phyloP scores from a whole-genome alignment of 2,797 vertebrate species.

The Zenarchopterus dispar region DNA sequence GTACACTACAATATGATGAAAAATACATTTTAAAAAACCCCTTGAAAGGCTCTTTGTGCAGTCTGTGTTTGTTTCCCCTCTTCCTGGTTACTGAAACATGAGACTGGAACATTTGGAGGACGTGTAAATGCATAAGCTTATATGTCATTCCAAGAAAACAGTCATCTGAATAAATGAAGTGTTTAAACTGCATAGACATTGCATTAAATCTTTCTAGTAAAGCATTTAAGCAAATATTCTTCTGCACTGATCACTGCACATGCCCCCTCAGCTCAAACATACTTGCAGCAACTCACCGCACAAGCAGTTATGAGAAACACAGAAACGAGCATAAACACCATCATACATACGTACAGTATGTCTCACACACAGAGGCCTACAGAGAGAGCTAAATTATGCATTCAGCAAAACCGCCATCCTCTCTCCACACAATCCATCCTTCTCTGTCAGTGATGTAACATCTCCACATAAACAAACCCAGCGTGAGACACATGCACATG shows the following conservation, averaged over 20 bases:
- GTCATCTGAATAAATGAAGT: neutral
- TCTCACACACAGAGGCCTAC: conserved; percentile 35
- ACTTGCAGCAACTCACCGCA: neutral
- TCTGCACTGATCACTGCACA: neutral
- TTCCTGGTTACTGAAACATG: too few species aligned
- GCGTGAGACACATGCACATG: conserved; percentile 6
- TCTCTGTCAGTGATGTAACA: conserved; percentile 71
- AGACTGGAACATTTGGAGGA: too few species aligned
- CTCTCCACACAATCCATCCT: conserved; percentile 61
- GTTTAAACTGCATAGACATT: neutral
- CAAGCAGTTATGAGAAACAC: conserved; percentile 2
- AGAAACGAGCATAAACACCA: conserved; percentile 2
- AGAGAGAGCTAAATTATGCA: conserved; percentile 47
- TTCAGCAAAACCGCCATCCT: conserved; percentile 57
- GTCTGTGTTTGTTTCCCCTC: too few species aligned
- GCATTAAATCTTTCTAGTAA: neutral
- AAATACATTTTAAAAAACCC: too few species aligned
- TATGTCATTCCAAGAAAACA: too few species aligned
- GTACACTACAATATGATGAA: too few species aligned
- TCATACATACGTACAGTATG: neutral
- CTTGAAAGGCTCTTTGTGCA: too few species aligned
- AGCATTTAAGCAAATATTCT: neutral
- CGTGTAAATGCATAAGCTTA: neutral
- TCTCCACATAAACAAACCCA: conserved; percentile 55
- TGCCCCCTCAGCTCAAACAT: neutral